A percentile compares a stretch with the other conserved stretches of the same genome.
phyloP scores from a whole-genome alignment of 2,113 vertebrate genomes.

The Reinhardtius hippoglossoides region DNA sequence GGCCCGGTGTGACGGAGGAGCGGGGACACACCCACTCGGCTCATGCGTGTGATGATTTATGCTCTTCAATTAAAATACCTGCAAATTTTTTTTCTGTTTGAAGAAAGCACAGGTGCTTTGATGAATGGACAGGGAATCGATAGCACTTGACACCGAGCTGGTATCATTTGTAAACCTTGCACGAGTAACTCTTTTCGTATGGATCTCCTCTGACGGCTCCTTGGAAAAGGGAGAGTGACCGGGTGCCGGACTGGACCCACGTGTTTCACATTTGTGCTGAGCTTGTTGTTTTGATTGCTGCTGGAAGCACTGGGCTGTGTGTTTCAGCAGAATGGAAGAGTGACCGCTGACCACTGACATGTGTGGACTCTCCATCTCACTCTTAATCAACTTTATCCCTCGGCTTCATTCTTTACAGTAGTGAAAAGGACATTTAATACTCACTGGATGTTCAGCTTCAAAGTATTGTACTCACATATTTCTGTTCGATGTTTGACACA shows the following conservation, averaged over 20 bases:
- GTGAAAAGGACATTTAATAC: neutral
- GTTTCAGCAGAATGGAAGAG: too few relatives aligned
- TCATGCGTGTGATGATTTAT: neutral
- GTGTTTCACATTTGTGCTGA: slow-evolving; percentile 36
- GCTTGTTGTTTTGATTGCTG: slow-evolving; percentile 17
- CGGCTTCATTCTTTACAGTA: too few relatives aligned
- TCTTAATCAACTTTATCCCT: neutral
- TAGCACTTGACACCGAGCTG: neutral
- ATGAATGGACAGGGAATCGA: neutral
- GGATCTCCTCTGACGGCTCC: neutral
- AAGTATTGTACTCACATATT: neutral
- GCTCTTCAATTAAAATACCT: neutral
- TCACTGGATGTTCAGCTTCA: neutral
- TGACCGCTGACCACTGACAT: neutral
- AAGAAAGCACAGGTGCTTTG: slow-evolving; percentile 10
- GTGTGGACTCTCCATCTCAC: neutral
- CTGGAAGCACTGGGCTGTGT: neutral
- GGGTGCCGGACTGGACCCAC: neutral
- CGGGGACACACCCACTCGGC: slow-evolving; percentile 21
- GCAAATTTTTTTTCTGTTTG: neutral
- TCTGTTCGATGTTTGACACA: too few relatives aligned
- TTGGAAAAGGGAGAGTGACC: neutral
- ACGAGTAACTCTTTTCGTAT: slow-evolving; percentile 10
- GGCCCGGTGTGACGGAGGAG: neutral
- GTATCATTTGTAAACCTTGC: slow-evolving; percentile 1